Percentiles rank a stretch among this genome's conserved stretches.
These are phyloP conservation scores for Tetramorium simillimum DNA, from an alignment of 1,140 invertebrate species.

Conservation along the genomic window DNA sequence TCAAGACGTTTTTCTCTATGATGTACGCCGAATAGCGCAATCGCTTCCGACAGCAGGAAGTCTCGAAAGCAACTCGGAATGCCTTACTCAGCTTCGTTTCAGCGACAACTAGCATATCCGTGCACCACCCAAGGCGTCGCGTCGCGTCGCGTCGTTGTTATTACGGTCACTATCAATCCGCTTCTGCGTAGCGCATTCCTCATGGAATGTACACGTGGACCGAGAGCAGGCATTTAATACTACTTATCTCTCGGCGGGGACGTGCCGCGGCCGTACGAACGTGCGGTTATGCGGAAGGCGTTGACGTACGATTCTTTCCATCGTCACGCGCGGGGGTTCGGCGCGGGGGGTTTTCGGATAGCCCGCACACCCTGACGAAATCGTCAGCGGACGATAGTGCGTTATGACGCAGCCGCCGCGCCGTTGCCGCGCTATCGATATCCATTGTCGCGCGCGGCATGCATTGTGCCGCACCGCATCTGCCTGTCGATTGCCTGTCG, in stretches of 20 bases:
- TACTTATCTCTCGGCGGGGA: slow-evolving; percentile 28
- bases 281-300: slow-evolving; percentile 52
- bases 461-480: slow-evolving; percentile 60
- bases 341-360: no score
- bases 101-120: slow-evolving; percentile 21
- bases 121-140: not conserved
- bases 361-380: slow-evolving; percentile 22
- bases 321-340: not conserved
- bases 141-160: slow-evolving; percentile 5
- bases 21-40: not conserved
- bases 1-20: not conserved
- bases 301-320: slow-evolving; percentile 40
- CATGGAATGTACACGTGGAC: not conserved
- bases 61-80: not conserved
- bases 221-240: slow-evolving; percentile 26
- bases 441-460: not conserved
- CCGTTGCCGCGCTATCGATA: not conserved
- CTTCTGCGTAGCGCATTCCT: slow-evolving; percentile 38
- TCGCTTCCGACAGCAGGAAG: slow-evolving; percentile 11
- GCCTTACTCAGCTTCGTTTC: slow-evolving; percentile 27
- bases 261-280: slow-evolving; percentile 2
- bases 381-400: not conserved
- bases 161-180: slow-evolving; percentile 22
- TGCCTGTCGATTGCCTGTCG: slow-evolving; percentile 56
- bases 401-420: slow-evolving; percentile 38